These are phyloP conservation scores for Aegypius monachus DNA, from an alignment of 2,113 vertebrate species.

Conservation along the genomic window DNA sequence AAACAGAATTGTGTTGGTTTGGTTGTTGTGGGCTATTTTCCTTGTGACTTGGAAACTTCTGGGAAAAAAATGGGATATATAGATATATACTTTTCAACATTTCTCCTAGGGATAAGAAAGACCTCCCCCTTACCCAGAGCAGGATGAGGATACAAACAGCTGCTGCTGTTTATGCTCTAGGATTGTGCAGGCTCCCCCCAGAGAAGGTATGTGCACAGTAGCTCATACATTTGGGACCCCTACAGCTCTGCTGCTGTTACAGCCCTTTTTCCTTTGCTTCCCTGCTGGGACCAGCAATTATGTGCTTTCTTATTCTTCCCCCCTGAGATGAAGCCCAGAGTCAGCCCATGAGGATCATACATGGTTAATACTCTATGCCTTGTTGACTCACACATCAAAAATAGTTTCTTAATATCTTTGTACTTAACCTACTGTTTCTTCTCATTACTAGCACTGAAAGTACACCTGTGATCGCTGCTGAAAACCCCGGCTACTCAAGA, in stretches of 20 bases:
- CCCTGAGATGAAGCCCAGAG: neutral
- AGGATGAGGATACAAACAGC: neutral
- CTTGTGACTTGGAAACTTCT: neutral
- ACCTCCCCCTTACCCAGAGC: neutral
- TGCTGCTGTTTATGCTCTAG: neutral
- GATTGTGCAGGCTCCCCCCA: neutral
- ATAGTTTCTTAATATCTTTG: neutral
- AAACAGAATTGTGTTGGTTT: neutral
- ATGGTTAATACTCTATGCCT: neutral
- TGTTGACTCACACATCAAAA: neutral
- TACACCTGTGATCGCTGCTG: neutral
- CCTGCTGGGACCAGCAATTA: neutral
- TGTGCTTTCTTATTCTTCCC: neutral
- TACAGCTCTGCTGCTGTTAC: neutral
- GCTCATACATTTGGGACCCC: neutral
- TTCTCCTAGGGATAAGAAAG: neutral
- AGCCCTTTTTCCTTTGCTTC: neutral
- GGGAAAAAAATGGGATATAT: neutral
- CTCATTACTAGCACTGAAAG: neutral
- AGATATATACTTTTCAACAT: neutral
- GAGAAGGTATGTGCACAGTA: neutral
- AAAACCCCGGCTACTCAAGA: neutral
- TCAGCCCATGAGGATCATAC: neutral
- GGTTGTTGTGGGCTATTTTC: neutral
- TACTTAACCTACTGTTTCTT: conserved; percentile 11